Conservation (phyloP, 2,888 invertebrate species). For the Resseliella maxima region DNA sequence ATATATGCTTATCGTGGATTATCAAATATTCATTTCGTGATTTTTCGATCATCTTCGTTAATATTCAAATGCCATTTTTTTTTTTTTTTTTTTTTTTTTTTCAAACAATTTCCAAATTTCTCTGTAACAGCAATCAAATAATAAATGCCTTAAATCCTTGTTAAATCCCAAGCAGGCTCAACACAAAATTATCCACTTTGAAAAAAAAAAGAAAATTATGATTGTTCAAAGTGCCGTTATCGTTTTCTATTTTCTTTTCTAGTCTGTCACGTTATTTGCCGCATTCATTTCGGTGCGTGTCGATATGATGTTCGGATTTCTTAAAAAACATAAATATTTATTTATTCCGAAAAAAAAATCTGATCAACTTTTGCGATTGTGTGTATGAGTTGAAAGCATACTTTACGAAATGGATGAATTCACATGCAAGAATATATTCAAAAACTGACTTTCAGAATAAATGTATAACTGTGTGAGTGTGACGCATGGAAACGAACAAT, state of each 20-base stretch:
- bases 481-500: no score
- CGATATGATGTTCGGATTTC: background rate
- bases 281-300: background rate
- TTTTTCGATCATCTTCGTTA: background rate
- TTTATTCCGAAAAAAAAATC: background rate
- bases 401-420: no score
- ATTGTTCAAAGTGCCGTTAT: background rate
- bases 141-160: background rate
- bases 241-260: background rate
- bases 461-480: no score
- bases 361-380: background rate
- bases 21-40: background rate
- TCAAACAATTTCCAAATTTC: background rate
- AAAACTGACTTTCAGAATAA: no score
- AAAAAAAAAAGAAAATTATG: no score
- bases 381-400: background rate
- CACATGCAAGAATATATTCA: no score
- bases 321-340: background rate
- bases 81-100: no score
- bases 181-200: conserved; percentile 1
- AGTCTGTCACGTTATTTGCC: background rate
- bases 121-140: background rate
- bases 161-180: background rate
- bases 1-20: conserved; percentile 14
- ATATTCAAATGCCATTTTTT: background rate